A percentile compares a stretch with the other conserved stretches of the same genome.
phyloP scores from a whole-genome alignment of 2,797 vertebrate species.

The Sphenopsis melanotis region DNA sequence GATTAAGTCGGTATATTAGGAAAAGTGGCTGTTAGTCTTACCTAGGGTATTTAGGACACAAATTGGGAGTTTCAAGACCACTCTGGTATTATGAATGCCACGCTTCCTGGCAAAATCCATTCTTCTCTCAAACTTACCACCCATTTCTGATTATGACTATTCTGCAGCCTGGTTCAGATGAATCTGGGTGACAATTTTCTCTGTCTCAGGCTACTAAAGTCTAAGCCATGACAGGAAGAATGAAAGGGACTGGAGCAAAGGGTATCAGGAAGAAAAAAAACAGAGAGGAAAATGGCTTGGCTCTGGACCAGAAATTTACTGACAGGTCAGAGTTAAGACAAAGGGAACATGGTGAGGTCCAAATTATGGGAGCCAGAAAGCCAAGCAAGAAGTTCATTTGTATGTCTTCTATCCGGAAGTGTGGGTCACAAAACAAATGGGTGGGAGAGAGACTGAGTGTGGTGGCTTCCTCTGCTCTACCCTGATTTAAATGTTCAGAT shows the following conservation, averaged over 20 bases:
- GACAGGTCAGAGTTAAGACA: not conserved
- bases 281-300: not conserved
- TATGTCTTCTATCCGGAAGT: not conserved
- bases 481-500: not conserved
- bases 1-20: constrained; percentile 45
- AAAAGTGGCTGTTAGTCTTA: constrained; percentile 16
- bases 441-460: not conserved
- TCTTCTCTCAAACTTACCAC: constrained; percentile 3
- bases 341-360: not conserved
- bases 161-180: not conserved
- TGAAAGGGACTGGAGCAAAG: not conserved
- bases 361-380: not conserved
- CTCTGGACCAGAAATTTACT: not conserved
- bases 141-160: not conserved
- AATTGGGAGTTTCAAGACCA: not conserved
- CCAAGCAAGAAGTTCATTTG: not conserved
- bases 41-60: constrained; percentile 32
- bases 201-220: not conserved
- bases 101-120: not conserved
- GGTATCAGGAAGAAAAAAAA: not conserved
- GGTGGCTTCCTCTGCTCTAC: not conserved
- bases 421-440: not conserved
- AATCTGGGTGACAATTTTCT: not conserved
- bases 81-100: not conserved
- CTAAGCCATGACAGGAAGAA: not conserved